Evolutionary conservation across 2,888 invertebrate genomes (phyloP).

Genomic region (Dasypolia templi): DNA sequence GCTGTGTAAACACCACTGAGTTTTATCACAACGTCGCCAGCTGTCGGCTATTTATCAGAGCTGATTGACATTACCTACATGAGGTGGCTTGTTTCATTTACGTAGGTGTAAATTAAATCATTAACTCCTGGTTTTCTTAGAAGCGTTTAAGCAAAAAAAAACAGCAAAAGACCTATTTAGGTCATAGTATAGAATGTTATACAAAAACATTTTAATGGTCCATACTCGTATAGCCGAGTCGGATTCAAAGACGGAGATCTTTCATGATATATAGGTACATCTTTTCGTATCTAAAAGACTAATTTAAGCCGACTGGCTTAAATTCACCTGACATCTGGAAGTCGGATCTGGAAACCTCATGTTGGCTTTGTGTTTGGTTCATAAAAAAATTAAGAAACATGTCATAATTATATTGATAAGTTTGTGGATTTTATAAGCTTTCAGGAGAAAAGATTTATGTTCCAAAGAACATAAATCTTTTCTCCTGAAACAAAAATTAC

Average conservation of each 20-base stretch:
- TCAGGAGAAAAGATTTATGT: too few species aligned
- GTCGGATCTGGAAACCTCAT: too few species aligned
- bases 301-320: too few species aligned
- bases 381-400: too few species aligned
- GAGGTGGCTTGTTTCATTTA: background rate
- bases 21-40: constrained; percentile 50
- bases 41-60: constrained; percentile 30
- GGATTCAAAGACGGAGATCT: too few species aligned
- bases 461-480: too few species aligned
- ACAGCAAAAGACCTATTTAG: background rate
- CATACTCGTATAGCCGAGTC: background rate
- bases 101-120: background rate
- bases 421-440: too few species aligned
- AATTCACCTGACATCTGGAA: background rate
- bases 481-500: too few species aligned
- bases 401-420: too few species aligned
- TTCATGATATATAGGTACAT: background rate
- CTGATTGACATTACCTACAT: constrained; percentile 45
- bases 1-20: constrained; percentile 50
- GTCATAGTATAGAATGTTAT: too few species aligned
- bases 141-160: background rate
- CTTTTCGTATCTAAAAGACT: background rate
- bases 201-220: background rate
- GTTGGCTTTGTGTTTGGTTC: too few species aligned
- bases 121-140: background rate